phyloP scores from a whole-genome alignment of 2,797 vertebrate species.

The Hypotaenidia okinawae region DNA sequence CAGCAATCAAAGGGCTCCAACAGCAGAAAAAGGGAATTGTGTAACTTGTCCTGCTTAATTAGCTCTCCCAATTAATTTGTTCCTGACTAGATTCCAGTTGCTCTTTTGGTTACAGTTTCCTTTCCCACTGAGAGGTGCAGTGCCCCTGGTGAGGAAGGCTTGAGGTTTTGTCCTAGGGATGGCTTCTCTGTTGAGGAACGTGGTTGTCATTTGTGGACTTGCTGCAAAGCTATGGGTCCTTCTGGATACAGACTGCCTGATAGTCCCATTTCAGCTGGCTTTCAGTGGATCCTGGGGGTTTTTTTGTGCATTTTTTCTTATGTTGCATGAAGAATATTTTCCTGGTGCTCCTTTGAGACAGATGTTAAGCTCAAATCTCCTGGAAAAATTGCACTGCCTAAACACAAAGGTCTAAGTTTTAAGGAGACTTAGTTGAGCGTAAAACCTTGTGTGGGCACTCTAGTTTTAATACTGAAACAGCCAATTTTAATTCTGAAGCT shows the following conservation, averaged over 20 bases:
- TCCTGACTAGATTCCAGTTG: slow-evolving; percentile 35
- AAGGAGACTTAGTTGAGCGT: neutral
- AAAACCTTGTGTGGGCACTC: neutral
- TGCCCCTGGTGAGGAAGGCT: slow-evolving; percentile 13
- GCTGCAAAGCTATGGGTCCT: neutral
- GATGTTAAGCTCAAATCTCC: neutral
- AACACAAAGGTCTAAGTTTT: neutral
- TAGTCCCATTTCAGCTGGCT: neutral
- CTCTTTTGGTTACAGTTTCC: slow-evolving; percentile 44
- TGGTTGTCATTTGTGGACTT: neutral
- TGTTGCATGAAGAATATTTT: neutral
- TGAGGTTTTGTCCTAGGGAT: neutral
- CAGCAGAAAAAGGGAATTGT: neutral
- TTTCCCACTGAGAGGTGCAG: slow-evolving; percentile 40
- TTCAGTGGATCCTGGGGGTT: neutral
- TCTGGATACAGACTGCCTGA: neutral
- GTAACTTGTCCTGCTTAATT: neutral
- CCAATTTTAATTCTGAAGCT: neutral
- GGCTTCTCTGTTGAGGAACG: neutral
- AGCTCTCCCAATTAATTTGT: neutral
- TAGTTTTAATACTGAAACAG: neutral
- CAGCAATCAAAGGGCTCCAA: neutral
- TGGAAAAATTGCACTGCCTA: neutral
- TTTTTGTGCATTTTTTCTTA: neutral
- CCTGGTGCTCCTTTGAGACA: neutral